phyloP scores from a whole-genome alignment of 2,888 invertebrate genomes.

The Eledona agricola region DNA sequence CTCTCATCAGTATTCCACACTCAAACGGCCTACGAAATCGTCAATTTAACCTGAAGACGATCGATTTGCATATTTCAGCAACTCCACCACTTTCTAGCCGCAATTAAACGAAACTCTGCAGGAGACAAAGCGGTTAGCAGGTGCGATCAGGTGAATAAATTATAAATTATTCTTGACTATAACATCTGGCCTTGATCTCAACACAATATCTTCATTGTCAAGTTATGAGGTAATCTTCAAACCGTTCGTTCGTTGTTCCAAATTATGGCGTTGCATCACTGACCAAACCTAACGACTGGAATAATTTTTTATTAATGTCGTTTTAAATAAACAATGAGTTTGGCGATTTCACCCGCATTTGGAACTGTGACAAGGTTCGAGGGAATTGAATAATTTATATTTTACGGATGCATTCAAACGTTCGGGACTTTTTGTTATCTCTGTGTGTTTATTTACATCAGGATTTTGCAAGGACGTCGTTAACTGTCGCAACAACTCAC shows the following conservation, averaged over 20 bases:
- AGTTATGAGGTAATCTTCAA: constrained; percentile 7
- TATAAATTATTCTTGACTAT: constrained; percentile 8
- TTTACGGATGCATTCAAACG: too few relatives aligned
- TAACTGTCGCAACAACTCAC: too few relatives aligned
- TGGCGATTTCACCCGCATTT: constrained; percentile 24
- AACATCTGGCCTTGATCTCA: constrained; percentile 16
- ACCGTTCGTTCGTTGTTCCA: constrained; percentile 4
- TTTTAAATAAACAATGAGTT: constrained; percentile 11
- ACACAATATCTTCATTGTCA: constrained; percentile 4
- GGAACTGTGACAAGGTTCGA: constrained; percentile 14
- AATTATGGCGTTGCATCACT: constrained; percentile 14
- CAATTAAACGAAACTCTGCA: not conserved
- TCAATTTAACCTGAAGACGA: too few relatives aligned
- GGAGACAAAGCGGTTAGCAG: constrained; percentile 5
- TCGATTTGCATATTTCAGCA: constrained; percentile 3
- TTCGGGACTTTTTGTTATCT: too few relatives aligned
- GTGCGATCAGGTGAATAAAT: constrained; percentile 12
- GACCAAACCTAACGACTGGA: constrained; percentile 21
- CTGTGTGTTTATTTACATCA: too few relatives aligned
- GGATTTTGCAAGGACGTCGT: too few relatives aligned
- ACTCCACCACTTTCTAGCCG: constrained; percentile 4
- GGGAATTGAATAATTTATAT: constrained; percentile 16
- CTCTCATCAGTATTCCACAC: constrained; percentile 17
- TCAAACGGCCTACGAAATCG: too few relatives aligned
- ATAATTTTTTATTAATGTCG: constrained; percentile 18